Evolutionary conservation across 2,113 vertebrate species (phyloP).

Genomic region (Castor canadensis): DNA sequence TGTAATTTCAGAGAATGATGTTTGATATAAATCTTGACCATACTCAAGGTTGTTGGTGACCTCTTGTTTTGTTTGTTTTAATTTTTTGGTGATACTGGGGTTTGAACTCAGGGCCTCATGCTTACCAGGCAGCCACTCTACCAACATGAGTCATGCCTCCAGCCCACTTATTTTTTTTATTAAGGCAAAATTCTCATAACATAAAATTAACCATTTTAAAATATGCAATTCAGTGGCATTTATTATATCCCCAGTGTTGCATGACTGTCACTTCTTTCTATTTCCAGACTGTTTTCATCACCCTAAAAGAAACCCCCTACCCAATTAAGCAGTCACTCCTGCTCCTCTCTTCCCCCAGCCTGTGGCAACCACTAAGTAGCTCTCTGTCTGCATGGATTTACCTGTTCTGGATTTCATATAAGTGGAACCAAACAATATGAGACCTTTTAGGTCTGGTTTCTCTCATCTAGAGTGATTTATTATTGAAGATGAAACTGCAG

Average conservation of each 20-base stretch:
- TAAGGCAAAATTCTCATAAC: not conserved
- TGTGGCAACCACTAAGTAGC: not conserved
- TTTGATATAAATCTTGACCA: constrained; percentile 3
- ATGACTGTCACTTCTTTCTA: not conserved
- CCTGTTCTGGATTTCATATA: not conserved
- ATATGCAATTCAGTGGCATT: not conserved
- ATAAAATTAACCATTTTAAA: not conserved
- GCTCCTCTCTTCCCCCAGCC: fast-evolving
- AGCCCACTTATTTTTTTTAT: too few relatives aligned
- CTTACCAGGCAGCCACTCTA: too few relatives aligned
- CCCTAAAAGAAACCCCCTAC: not conserved
- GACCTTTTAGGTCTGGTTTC: not conserved
- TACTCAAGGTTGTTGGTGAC: not conserved
- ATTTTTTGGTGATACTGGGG: too few relatives aligned
- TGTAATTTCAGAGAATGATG: not conserved
- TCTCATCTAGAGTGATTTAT: not conserved
- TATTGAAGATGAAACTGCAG: constrained; percentile 1
- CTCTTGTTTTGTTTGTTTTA: too few relatives aligned
- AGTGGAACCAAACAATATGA: not conserved
- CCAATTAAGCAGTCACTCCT: not conserved
- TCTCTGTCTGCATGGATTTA: not conserved
- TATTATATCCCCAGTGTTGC: not conserved
- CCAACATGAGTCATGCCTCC: too few relatives aligned
- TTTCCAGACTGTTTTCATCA: not conserved
- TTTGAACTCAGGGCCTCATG: too few relatives aligned